Evolutionary conservation across 2,888 invertebrate genomes (phyloP).

Genomic region (Tetrapedia diversipes): DNA sequence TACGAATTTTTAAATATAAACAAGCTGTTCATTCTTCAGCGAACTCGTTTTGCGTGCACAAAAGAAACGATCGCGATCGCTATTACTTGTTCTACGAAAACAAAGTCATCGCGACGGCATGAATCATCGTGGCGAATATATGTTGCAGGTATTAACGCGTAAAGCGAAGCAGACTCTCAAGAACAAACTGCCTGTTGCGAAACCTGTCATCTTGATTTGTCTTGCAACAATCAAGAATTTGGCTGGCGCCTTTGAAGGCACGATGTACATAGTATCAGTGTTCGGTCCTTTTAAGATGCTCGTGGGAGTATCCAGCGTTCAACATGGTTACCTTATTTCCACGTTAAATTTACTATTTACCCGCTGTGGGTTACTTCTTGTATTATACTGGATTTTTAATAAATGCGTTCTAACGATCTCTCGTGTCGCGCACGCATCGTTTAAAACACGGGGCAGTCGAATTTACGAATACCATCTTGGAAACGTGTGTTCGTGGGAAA

Average conservation of each 20-base stretch:
- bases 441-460: too few species aligned
- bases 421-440: too few species aligned
- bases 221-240: neutral
- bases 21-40: neutral
- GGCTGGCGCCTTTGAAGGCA: neutral
- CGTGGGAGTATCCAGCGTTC: too few species aligned
- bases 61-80: neutral
- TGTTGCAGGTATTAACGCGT: neutral
- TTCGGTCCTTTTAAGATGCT: neutral
- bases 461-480: too few species aligned
- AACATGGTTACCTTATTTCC: too few species aligned
- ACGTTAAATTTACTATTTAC: too few species aligned
- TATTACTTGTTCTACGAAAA: neutral
- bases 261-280: conserved; percentile 11
- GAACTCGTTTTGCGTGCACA: neutral
- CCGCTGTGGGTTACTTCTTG: neutral
- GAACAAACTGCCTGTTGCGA: neutral
- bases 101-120: neutral
- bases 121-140: conserved; percentile 13
- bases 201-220: neutral
- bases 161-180: neutral
- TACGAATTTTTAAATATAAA: neutral
- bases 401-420: neutral
- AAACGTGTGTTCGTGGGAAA: too few species aligned
- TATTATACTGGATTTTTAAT: neutral